A percentile compares a stretch with the other conserved stretches of the same genome.
phyloP scores from a whole-genome alignment of 2,113 vertebrate genomes.

The Bungarus multicinctus region DNA sequence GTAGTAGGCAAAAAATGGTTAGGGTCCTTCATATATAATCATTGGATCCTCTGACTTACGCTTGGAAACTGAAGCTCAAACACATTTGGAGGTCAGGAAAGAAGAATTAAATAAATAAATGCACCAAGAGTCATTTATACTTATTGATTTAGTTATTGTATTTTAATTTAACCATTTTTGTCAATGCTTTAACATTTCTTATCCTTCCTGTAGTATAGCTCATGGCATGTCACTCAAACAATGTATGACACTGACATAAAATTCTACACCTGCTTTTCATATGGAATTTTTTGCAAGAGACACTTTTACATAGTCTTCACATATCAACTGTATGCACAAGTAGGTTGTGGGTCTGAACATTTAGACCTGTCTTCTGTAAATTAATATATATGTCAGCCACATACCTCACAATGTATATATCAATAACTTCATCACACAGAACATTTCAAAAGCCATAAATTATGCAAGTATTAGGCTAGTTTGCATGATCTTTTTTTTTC shows the following conservation, averaged over 20 bases:
- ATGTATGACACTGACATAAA: neutral
- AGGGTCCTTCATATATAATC: neutral
- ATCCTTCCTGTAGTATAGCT: neutral
- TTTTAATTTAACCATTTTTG: neutral
- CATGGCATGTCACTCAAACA: neutral
- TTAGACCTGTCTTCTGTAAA: neutral
- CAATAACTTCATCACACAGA: neutral
- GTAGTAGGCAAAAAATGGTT: neutral
- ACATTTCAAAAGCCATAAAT: neutral
- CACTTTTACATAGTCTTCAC: neutral
- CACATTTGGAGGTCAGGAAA: neutral
- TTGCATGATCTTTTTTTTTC: neutral
- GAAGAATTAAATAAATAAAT: neutral
- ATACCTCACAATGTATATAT: neutral
- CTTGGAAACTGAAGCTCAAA: neutral
- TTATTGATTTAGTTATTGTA: neutral
- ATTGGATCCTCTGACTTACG: neutral
- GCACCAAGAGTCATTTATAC: neutral
- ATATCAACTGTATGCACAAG: neutral
- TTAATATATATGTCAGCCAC: neutral
- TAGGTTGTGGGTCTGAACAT: neutral
- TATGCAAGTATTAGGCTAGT: neutral
- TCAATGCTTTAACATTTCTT: neutral
- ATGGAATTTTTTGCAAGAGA: neutral
- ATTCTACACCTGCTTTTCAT: neutral